Evolutionary conservation across 2,113 vertebrate species (phyloP).

Genomic region (Rallus limicola): DNA sequence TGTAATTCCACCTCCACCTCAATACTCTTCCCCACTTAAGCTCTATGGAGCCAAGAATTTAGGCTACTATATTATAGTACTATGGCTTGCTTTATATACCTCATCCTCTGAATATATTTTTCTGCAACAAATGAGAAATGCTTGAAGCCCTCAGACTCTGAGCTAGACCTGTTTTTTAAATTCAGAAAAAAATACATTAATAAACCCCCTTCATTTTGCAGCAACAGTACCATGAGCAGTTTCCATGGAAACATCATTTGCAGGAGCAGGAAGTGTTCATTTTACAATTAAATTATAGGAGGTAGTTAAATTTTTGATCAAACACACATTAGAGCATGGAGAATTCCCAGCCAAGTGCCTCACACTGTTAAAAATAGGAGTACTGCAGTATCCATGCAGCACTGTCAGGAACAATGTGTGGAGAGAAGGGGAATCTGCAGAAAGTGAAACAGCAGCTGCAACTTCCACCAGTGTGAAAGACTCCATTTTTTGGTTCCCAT

Average conservation of each 20-base stretch:
- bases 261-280: conserved; percentile 35
- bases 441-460: background rate
- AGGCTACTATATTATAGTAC: background rate
- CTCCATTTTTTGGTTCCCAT: background rate
- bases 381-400: background rate
- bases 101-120: background rate
- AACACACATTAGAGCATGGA: conserved; percentile 41
- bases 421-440: background rate
- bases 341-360: conserved; percentile 30
- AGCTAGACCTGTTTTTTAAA: background rate
- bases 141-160: background rate
- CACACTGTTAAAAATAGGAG: conserved; percentile 13
- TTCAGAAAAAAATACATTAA: background rate
- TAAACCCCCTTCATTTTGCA: conserved; percentile 1
- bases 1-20: background rate
- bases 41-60: background rate
- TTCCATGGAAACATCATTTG: conserved; percentile 66
- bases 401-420: background rate
- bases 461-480: background rate
- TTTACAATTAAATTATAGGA: conserved; percentile 58
- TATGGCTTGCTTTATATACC: background rate
- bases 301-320: conserved; percentile 64
- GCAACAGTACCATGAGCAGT: conserved; percentile 9
- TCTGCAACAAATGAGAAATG: background rate
- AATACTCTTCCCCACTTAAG: background rate